These are phyloP conservation scores for Tinea trinotella DNA, from an alignment of 2,888 invertebrate genomes.

Conservation along the genomic window DNA sequence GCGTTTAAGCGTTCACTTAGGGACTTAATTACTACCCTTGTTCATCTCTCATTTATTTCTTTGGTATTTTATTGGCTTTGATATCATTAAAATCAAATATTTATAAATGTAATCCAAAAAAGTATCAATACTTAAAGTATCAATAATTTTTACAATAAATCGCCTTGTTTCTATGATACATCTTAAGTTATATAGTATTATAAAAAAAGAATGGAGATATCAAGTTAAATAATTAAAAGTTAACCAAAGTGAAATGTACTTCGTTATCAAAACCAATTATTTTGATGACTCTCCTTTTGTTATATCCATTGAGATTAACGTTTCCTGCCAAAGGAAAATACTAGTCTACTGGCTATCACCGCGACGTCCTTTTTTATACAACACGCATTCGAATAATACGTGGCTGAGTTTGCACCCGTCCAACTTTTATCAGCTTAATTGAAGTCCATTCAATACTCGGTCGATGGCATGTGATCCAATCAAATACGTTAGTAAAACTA, in stretches of 20 bases:
- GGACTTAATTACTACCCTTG: conserved; percentile 52
- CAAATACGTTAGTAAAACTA: conserved; percentile 63
- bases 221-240: no score
- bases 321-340: conserved; percentile 8
- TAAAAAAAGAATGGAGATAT: no score
- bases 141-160: no score
- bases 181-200: no score
- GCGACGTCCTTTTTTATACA: not conserved
- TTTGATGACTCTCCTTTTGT: not conserved
- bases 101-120: no score
- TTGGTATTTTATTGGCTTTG: conserved; percentile 1
- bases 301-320: not conserved
- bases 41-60: conserved; percentile 11
- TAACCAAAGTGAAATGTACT: not conserved
- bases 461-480: conserved; percentile 62
- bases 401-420: conserved; percentile 43
- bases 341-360: not conserved
- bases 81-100: not conserved
- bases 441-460: conserved; percentile 61
- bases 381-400: conserved; percentile 23
- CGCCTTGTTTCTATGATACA: no score
- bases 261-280: not conserved
- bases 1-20: conserved; percentile 30
- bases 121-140: no score
- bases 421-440: conserved; percentile 61